phyloP scores from a whole-genome alignment of 2,797 vertebrate species.

The Artibeus jamaicensis region DNA sequence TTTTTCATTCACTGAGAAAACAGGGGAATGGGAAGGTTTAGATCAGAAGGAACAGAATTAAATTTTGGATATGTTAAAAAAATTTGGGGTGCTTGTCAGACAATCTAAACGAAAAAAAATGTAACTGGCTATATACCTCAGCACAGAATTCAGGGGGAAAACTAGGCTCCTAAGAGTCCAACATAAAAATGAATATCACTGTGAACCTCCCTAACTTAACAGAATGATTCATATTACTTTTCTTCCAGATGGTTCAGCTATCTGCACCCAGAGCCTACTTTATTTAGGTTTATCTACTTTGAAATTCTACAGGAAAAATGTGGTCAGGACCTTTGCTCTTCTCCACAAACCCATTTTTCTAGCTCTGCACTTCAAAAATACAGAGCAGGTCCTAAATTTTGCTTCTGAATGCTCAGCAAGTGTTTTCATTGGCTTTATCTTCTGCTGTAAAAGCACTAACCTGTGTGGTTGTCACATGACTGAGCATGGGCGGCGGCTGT shows the following conservation, averaged over 20 bases:
- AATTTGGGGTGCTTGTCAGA: background rate
- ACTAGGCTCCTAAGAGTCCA: background rate
- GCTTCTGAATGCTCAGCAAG: background rate
- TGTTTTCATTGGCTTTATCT: background rate
- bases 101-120: background rate
- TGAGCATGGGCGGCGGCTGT: background rate
- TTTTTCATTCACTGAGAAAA: constrained; percentile 22
- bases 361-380: background rate
- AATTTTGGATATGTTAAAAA: background rate
- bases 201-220: background rate
- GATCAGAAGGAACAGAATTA: background rate
- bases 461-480: constrained; percentile 15
- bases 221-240: background rate
- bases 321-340: background rate
- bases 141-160: background rate
- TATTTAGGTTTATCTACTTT: background rate
- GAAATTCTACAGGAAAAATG: background rate
- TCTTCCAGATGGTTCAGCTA: background rate
- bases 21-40: background rate
- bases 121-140: background rate
- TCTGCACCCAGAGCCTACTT: background rate
- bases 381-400: background rate
- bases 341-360: background rate
- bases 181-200: background rate
- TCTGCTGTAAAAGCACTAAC: constrained; percentile 5